These are phyloP conservation scores for Cerastoderma edule DNA, from an alignment of 2,888 invertebrate species.

Conservation along the genomic window DNA sequence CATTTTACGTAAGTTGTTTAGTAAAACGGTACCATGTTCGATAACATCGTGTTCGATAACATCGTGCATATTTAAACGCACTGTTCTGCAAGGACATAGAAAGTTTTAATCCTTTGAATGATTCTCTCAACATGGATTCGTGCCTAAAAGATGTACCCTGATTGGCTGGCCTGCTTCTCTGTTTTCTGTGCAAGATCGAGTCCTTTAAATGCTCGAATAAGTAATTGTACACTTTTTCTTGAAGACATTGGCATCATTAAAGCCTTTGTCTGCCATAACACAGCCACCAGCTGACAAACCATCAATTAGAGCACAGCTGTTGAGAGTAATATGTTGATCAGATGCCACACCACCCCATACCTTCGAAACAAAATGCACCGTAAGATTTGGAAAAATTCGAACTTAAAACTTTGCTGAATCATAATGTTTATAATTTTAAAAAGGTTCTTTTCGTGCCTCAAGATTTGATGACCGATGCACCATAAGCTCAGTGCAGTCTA, in stretches of 20 bases:
- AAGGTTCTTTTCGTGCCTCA: slow-evolving; percentile 38
- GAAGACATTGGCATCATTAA: slow-evolving; percentile 17
- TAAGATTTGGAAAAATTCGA: slow-evolving; percentile 46
- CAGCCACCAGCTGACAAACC: slow-evolving; percentile 16
- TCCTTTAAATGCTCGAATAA: slow-evolving; percentile 38
- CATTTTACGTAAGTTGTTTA: no score
- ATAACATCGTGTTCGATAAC: slow-evolving; percentile 39
- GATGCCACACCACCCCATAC: slow-evolving; percentile 50
- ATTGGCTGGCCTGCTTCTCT: slow-evolving; percentile 10
- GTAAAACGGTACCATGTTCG: no score
- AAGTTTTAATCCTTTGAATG: slow-evolving; percentile 46
- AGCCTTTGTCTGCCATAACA: slow-evolving; percentile 49
- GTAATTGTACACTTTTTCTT: slow-evolving; percentile 30
- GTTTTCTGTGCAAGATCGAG: no score
- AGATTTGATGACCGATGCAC: slow-evolving; percentile 40
- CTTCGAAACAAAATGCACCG: slow-evolving; percentile 46
- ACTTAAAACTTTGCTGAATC: slow-evolving; percentile 43
- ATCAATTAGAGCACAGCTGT: slow-evolving; percentile 32
- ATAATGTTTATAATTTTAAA: slow-evolving; percentile 42
- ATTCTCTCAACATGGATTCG: slow-evolving; percentile 40
- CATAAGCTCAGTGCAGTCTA: slow-evolving; percentile 54
- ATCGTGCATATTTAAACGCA: slow-evolving; percentile 42
- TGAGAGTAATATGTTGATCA: slow-evolving; percentile 45
- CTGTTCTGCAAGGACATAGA: slow-evolving; percentile 31
- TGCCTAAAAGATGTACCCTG: slow-evolving; percentile 28